phyloP scores from a whole-genome alignment of 2,113 vertebrate genomes.

The Microtus richardsoni region DNA sequence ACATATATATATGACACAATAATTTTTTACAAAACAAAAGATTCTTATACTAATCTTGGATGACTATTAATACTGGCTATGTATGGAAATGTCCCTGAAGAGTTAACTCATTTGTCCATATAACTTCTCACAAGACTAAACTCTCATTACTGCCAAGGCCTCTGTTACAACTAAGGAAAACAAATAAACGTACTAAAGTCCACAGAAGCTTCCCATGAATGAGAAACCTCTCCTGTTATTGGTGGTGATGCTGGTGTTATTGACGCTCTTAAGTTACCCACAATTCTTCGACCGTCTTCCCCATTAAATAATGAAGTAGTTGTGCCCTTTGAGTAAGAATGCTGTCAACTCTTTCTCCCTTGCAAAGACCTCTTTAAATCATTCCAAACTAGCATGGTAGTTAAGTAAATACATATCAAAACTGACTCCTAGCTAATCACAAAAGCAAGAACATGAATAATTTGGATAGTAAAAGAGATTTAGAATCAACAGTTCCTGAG shows the following conservation, averaged over 20 bases:
- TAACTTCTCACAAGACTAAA: neutral
- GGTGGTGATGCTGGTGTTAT: neutral
- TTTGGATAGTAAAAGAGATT: neutral
- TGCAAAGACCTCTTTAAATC: neutral
- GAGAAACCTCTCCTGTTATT: neutral
- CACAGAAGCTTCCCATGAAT: neutral
- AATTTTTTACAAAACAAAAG: neutral
- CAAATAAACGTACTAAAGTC: neutral
- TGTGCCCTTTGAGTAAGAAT: neutral
- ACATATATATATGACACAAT: neutral
- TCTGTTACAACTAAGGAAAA: neutral
- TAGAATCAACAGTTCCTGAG: neutral
- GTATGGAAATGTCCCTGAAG: neutral
- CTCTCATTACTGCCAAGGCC: neutral
- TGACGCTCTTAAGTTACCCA: neutral
- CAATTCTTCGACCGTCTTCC: neutral
- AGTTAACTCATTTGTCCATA: neutral
- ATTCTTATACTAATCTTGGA: neutral
- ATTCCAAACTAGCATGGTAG: neutral
- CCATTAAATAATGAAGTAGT: neutral
- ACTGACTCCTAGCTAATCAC: neutral
- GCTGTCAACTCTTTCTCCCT: constrained; percentile 21
- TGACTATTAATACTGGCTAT: neutral
- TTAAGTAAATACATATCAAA: neutral
- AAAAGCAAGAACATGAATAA: neutral